A percentile compares a stretch with the other conserved stretches of the same genome.
Conservation (phyloP, 2,113 vertebrate species). For the Caracal caracal region DNA sequence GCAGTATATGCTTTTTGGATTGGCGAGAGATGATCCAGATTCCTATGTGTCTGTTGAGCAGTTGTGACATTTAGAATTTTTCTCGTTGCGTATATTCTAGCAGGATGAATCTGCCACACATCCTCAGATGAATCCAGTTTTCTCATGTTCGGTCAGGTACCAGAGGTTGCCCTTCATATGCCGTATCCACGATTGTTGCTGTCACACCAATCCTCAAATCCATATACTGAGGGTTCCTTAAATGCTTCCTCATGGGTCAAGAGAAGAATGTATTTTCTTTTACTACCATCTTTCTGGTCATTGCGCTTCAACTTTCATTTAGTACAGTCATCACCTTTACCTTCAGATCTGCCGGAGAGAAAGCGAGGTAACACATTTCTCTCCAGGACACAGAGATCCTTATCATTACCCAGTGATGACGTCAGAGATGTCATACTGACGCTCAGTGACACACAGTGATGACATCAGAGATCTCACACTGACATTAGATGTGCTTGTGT, state of each 20-base stretch:
- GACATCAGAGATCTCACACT: background rate
- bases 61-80: constrained; percentile 1
- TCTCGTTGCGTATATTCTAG: background rate
- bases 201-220: constrained; percentile 79
- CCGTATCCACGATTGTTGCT: constrained; percentile 66
- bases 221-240: constrained; percentile 73
- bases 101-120: constrained; percentile 64
- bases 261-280: constrained; percentile 56
- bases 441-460: background rate
- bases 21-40: constrained; percentile 38
- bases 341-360: constrained; percentile 69
- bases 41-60: background rate
- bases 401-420: constrained; percentile 50
- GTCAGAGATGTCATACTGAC: background rate
- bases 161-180: constrained; percentile 67
- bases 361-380: constrained; percentile 35
- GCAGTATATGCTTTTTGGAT: constrained; percentile 70
- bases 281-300: background rate
- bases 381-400: constrained; percentile 57
- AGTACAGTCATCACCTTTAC: constrained; percentile 25
- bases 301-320: constrained; percentile 61
- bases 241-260: constrained; percentile 65
- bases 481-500: constrained; percentile 38
- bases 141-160: constrained; percentile 50
- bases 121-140: constrained; percentile 62